Evolutionary conservation across 2,888 invertebrate species (phyloP).

Genomic region (Brenthis hecate): DNA sequence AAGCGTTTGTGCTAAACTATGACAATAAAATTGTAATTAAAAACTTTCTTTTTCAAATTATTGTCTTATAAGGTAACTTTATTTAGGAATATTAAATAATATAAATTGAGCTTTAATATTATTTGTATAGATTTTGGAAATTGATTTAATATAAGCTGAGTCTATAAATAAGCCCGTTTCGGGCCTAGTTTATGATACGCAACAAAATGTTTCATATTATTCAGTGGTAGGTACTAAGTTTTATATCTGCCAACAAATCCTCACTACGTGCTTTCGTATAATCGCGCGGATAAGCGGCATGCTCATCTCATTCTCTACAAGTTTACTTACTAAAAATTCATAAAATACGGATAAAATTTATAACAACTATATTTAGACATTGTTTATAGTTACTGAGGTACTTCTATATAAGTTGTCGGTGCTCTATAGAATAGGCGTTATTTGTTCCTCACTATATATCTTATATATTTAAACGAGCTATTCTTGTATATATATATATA

Average conservation of each 20-base stretch:
- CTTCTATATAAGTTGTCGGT: background rate
- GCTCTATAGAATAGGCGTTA: background rate
- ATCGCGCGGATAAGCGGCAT: conserved; percentile 73
- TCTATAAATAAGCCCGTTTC: background rate
- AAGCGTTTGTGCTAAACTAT: conserved; percentile 24
- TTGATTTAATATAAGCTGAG: background rate
- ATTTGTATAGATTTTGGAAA: background rate
- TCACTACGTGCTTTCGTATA: conserved; percentile 73
- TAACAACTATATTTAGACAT: conserved; percentile 11
- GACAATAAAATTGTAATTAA: conserved; percentile 28
- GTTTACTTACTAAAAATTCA: conserved; percentile 49
- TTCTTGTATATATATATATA: too few relatives aligned
- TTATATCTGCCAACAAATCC: conserved; percentile 66
- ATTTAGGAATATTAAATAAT: background rate
- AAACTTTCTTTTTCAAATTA: conserved; percentile 19
- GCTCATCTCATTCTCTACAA: conserved; percentile 63
- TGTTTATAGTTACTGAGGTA: background rate
- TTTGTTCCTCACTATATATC: conserved; percentile 14
- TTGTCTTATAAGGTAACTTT: conserved; percentile 1
- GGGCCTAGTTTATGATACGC: conserved; percentile 32
- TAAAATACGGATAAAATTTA: conserved; percentile 25
- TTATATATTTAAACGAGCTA: too few relatives aligned
- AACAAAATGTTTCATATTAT: conserved; percentile 10
- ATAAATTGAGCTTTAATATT: background rate
- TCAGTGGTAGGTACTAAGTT: conserved; percentile 50